Percentiles rank a stretch among this genome's conserved stretches.
These are phyloP conservation scores for Mormyrops attenuatus DNA, from an alignment of 2,797 vertebrate genomes.

Conservation along the genomic window DNA sequence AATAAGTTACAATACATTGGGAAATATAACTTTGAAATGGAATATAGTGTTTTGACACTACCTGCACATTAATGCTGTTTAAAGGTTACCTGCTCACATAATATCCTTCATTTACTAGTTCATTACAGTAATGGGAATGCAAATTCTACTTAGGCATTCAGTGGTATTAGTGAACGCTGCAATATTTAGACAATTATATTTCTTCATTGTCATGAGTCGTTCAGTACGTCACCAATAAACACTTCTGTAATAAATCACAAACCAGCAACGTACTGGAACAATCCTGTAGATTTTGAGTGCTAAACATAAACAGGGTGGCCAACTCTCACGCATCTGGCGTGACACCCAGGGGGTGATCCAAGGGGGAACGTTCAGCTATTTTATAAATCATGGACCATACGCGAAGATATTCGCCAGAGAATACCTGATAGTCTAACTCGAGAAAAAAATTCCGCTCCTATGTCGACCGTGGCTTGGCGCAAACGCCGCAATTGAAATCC, in stretches of 20 bases:
- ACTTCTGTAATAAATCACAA: neutral
- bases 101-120: neutral
- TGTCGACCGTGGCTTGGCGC: neutral
- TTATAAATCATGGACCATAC: neutral
- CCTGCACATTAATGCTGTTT: neutral
- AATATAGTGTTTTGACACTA: neutral
- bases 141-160: neutral
- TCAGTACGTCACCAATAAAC: neutral
- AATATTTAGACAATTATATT: neutral
- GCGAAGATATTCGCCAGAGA: neutral
- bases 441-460: neutral
- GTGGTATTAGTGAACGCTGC: neutral
- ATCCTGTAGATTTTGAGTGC: neutral
- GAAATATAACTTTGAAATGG: neutral
- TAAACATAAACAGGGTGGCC: no score
- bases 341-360: neutral
- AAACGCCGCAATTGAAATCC: neutral
- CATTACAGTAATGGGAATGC: neutral
- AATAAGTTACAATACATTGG: neutral
- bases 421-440: neutral
- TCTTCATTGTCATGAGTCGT: neutral
- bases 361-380: neutral
- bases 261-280: neutral
- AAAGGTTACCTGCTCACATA: neutral
- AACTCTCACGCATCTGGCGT: no score